Evolutionary conservation across 1,140 invertebrate species (phyloP).

Genomic region (Gerris buenoi): DNA sequence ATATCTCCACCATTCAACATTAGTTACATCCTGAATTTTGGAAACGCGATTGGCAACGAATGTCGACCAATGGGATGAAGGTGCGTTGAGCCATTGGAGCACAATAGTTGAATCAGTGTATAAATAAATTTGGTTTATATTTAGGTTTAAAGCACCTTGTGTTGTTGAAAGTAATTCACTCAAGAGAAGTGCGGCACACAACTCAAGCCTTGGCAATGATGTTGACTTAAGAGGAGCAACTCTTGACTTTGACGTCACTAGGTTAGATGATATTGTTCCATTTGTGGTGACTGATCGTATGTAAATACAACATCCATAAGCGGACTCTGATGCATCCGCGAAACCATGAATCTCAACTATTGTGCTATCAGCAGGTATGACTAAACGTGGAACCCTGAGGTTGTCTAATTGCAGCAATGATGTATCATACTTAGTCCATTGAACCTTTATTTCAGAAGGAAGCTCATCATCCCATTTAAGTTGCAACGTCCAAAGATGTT

Average conservation of each 20-base stretch:
- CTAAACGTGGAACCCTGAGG: background rate
- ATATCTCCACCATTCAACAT: background rate
- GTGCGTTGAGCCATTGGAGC: background rate
- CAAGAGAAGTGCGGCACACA: slow-evolving; percentile 25
- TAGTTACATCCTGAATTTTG: background rate
- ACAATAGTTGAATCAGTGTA: background rate
- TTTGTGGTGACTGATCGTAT: slow-evolving; percentile 11
- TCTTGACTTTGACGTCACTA: slow-evolving; percentile 26
- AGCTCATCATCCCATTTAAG: too few relatives aligned
- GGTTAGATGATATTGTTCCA: slow-evolving; percentile 8
- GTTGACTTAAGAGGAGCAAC: slow-evolving; percentile 26
- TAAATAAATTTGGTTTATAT: background rate
- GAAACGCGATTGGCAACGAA: background rate
- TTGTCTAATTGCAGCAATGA: background rate
- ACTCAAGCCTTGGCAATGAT: slow-evolving; percentile 25
- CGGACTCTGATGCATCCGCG: slow-evolving; percentile 22
- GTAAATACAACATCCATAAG: slow-evolving; percentile 25
- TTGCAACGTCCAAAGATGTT: too few relatives aligned
- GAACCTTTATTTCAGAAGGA: too few relatives aligned
- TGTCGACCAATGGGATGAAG: background rate
- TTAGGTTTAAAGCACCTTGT: background rate
- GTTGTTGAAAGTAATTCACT: slow-evolving; percentile 13
- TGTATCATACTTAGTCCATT: too few relatives aligned
- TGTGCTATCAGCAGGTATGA: background rate
- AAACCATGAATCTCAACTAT: slow-evolving; percentile 21